Evolutionary conservation across 2,797 vertebrate genomes (phyloP).

Genomic region (Ctenopoma kingsleyae): DNA sequence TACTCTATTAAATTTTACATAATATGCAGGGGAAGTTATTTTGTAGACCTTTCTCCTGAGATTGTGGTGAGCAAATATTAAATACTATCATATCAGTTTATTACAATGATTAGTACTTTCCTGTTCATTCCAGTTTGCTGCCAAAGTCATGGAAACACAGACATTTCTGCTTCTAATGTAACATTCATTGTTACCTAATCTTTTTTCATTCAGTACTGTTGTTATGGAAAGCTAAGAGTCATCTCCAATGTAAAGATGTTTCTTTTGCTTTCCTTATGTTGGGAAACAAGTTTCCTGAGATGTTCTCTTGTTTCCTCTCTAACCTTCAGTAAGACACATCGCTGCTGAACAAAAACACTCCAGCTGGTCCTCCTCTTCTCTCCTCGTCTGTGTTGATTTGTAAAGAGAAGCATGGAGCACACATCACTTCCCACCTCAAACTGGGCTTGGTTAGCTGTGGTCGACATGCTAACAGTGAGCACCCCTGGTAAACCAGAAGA

Average conservation of each 20-base stretch:
- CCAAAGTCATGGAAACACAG: too few species aligned
- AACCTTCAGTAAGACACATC: conserved; percentile 74
- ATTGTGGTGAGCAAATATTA: too few species aligned
- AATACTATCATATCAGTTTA: too few species aligned
- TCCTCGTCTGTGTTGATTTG: conserved; percentile 33
- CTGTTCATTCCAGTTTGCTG: too few species aligned
- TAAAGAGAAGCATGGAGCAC: conserved; percentile 58
- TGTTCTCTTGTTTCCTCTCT: conserved; percentile 72
- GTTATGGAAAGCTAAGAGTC: conserved; percentile 38
- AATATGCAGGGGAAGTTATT: too few species aligned
- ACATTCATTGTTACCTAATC: conserved; percentile 2
- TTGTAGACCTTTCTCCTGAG: too few species aligned
- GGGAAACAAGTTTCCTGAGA: conserved; percentile 73
- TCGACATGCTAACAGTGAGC: conserved; percentile 22
- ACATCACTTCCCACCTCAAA: conserved; percentile 50
- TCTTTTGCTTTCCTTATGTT: conserved; percentile 58
- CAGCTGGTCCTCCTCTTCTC: conserved; percentile 49
- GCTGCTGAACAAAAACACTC: conserved; percentile 58
- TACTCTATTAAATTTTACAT: background rate
- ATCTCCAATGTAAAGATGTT: conserved; percentile 67
- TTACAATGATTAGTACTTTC: too few species aligned
- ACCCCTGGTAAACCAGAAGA: conserved; percentile 15
- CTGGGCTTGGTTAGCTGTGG: conserved; percentile 16
- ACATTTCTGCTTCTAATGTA: too few species aligned
- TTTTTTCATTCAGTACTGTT: background rate